These are phyloP conservation scores for Drosophila insularis DNA, from an alignment of 1,140 invertebrate species.

Conservation along the genomic window DNA sequence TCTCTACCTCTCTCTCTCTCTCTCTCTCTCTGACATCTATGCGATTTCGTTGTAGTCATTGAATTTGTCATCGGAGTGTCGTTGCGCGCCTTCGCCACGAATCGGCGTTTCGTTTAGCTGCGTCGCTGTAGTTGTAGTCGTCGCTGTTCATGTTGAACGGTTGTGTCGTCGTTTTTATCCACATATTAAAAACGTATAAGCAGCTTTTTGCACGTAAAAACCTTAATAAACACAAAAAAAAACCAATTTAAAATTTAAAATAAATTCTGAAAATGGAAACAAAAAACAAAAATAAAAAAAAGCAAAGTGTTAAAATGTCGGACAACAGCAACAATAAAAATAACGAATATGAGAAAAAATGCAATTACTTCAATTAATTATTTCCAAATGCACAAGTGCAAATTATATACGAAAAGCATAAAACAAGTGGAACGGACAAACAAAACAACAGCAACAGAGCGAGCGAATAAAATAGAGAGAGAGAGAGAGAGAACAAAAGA, in stretches of 20 bases:
- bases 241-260: conserved; percentile 7
- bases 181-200: conserved; percentile 30
- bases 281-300: neutral
- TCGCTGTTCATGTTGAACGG: conserved; percentile 34
- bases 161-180: conserved; percentile 46
- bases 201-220: conserved; percentile 36
- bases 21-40: conserved; percentile 1
- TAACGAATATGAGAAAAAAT: conserved; percentile 18
- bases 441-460: conserved; percentile 52
- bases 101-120: conserved; percentile 44
- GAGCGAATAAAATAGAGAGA: conserved; percentile 25
- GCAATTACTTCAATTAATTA: neutral
- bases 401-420: conserved; percentile 43
- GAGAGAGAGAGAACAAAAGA: neutral
- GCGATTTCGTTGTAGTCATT: conserved; percentile 10
- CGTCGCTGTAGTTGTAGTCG: conserved; percentile 27
- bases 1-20: neutral
- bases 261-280: conserved; percentile 3
- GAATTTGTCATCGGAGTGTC: conserved; percentile 10
- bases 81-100: conserved; percentile 53
- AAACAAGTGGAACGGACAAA: conserved; percentile 71
- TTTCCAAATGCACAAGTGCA: conserved; percentile 51
- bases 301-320: conserved; percentile 15
- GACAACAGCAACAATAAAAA: neutral
- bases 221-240: conserved; percentile 15